A percentile compares a stretch with the other conserved stretches of the same genome.
Evolutionary conservation across 1,140 invertebrate species (phyloP).

Genomic region (Thalassaphorura encarpata): DNA sequence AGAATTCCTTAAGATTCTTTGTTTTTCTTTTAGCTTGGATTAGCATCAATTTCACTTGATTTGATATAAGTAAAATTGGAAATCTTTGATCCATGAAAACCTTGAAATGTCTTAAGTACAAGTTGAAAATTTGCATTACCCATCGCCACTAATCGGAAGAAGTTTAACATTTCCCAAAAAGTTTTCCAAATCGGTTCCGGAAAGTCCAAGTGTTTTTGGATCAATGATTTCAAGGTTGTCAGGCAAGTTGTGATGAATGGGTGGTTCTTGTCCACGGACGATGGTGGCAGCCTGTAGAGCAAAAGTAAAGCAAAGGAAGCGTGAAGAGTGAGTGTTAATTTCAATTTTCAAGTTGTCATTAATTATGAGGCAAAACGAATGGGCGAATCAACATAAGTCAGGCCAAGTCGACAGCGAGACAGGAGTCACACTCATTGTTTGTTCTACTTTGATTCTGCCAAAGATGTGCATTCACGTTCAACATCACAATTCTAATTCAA

Average conservation of each 20-base stretch:
- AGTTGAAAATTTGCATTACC: background rate
- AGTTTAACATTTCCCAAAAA: constrained; percentile 26
- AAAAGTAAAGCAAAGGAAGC: too few species aligned
- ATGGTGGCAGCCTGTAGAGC: too few species aligned
- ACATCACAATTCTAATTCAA: too few species aligned
- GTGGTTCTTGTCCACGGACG: too few species aligned
- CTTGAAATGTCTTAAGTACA: background rate
- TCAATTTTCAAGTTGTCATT: too few species aligned
- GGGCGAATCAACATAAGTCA: too few species aligned
- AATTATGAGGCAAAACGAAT: too few species aligned
- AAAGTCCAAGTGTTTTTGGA: constrained; percentile 19
- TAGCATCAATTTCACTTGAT: background rate
- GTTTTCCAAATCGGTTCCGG: constrained; percentile 19
- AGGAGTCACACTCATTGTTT: too few species aligned
- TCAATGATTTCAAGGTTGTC: constrained; percentile 26
- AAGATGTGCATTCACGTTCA: too few species aligned
- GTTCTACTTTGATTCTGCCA: too few species aligned
- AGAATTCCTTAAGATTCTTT: background rate
- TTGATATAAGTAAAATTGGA: background rate
- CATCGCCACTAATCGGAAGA: constrained; percentile 18
- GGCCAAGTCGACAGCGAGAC: too few species aligned
- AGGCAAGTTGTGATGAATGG: constrained; percentile 24
- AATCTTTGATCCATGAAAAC: background rate
- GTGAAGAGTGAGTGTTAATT: too few species aligned
- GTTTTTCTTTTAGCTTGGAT: background rate